Percentiles rank a stretch among this genome's conserved stretches.
These are phyloP conservation scores for Athalia cordata DNA, from an alignment of 2,888 invertebrate species.

Conservation along the genomic window DNA sequence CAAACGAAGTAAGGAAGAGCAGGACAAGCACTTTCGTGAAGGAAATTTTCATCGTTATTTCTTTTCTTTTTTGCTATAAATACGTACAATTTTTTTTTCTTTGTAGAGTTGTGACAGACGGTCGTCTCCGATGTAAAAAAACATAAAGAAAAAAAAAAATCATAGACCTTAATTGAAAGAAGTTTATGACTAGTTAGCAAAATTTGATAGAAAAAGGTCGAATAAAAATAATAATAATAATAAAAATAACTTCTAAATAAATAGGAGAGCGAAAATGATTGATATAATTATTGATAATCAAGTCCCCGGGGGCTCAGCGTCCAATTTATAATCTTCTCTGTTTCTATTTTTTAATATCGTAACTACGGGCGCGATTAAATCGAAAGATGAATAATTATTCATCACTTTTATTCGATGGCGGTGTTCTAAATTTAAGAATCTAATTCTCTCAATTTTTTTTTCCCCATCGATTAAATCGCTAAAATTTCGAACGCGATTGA, in stretches of 20 bases:
- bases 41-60: slow-evolving; percentile 50
- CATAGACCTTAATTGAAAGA: background rate
- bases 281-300: slow-evolving; percentile 14
- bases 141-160: slow-evolving; percentile 13
- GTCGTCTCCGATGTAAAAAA: slow-evolving; percentile 38
- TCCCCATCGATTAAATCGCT: background rate
- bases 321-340: slow-evolving; percentile 12
- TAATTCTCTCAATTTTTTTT: no score
- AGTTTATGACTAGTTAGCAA: slow-evolving; percentile 10
- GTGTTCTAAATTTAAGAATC: no score
- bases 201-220: slow-evolving; percentile 25
- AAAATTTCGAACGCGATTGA: background rate
- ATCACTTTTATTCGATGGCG: no score
- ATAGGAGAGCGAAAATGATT: background rate
- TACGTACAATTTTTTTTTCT: background rate
- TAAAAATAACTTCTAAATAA: background rate
- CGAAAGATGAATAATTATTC: background rate
- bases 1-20: background rate
- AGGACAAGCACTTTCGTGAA: slow-evolving; percentile 42
- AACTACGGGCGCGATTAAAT: slow-evolving; percentile 9
- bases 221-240: background rate
- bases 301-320: no score
- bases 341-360: slow-evolving; percentile 21
- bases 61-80: no score
- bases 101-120: slow-evolving; percentile 47